Base-by-base conservation (phyloP, 2,113 vertebrate genomes). In the Arizona elegans region DNA sequence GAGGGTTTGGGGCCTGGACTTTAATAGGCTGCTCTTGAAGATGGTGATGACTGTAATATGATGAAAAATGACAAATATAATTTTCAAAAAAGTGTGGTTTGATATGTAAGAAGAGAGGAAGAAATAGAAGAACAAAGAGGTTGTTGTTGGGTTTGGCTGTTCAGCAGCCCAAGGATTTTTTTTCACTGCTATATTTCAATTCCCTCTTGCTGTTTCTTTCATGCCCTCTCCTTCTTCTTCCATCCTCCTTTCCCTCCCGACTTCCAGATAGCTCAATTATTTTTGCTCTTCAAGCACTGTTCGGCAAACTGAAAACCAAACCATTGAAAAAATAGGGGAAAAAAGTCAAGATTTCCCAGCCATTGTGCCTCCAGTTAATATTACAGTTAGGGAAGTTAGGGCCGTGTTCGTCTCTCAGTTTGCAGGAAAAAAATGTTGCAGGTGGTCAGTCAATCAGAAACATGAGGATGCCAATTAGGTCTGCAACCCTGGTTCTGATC, bases 71-170 rank as follows among this genome's bases (percentile, higher is more conserved):
- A 89, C 89, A 95, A 92, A 23, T 33, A 29, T 90, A 50, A 23
- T 92, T 92, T 92, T 94, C 56, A 93, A 94, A 92, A 91, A 93
- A 92, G 52, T 33, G 75, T 88, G 93, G 86, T 50, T 52, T n/a
- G 43, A 93, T 62, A 87, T 91, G 90, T 15, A 93, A 75, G 58
- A 92, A 94, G 81, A 94, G 56, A 93, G 58, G 56, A 12, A 92
- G 55, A 87, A 92, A n/a, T 56, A 92, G 52, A 90, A 91, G 91
- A 92, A 88, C 81, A 92, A 95, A 85, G 88, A 70, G 33, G 52
- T 56, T 3, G 43, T 95, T 93, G 88, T 90, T 54, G 23, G 59
- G 10, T 65, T 90, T 54, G 65, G 56, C 86, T 38, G 58, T 93
- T 86, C 47, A 9, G 55, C 29, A 90, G n/a, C 38, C 87, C 56